Base-by-base conservation (phyloP, 2,797 vertebrate genomes). In the Myripristis murdjan region DNA sequence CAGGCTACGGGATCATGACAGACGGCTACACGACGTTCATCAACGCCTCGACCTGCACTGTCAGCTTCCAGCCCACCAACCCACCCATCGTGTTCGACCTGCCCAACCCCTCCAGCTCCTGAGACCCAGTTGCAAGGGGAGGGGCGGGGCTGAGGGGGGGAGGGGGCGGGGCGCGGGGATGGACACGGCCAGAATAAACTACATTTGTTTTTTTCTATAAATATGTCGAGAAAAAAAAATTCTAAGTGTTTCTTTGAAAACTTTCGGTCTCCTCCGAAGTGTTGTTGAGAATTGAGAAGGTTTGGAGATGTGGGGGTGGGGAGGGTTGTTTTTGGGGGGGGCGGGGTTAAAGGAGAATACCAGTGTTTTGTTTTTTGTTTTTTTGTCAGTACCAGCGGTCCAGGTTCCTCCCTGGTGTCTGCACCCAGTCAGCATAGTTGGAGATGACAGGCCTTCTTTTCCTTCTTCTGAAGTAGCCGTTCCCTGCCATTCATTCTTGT, bases 61-160 rank as follows among this genome's bases (percentile, higher is more conserved):
- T 99, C 94, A 99, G 97, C 95, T 99, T 98, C 93, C 98, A 99
- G 79, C 98, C 98, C 72, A 98, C 97, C 92, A 99, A 99, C 92
- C 97, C 96, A 64, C 97, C 98, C 78, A 97, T 99, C 90, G 97
- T 99, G 81, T 99, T 99, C 58, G 98, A 99, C 95, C 96, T 99
- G 81, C 97, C 98, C 39, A 99, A 97, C 91, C 97, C 98, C 33
- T 94, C 95, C 93, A 96, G 94, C 88, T 97, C 97, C 89, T 99
- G 96, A 99, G 95, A 93, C 88, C 80, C 60, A 52, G 82, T 49
- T n/a, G n/a, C n/a, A n/a, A n/a, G n/a, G n/a, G n/a, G n/a, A n/a
- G 76, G 77, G 47, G 81, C 84, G 86, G 88, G 22, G 0, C 2
- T 2, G 5, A 74, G 76, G 22, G 49, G 74, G 47, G 87, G 87